Evolutionary conservation across 2,113 vertebrate genomes (phyloP).

Genomic region (Sisor rabdophorus): DNA sequence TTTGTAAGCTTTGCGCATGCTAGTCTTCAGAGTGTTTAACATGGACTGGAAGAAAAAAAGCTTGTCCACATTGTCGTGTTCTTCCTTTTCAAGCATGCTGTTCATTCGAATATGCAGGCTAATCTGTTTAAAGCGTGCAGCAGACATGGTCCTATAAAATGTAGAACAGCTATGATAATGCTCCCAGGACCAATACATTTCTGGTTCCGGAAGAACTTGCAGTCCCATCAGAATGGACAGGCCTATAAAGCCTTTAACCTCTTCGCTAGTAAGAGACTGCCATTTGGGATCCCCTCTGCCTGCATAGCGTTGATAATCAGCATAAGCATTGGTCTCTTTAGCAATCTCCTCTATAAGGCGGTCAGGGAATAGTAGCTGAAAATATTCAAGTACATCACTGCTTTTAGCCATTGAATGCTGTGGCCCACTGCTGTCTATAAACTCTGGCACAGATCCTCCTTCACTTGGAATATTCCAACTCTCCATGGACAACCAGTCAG

Average conservation of each 20-base stretch:
- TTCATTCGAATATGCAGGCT: conserved; percentile 64
- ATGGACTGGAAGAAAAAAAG: conserved; percentile 64
- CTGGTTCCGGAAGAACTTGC: conserved; percentile 59
- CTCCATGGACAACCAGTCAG: conserved; percentile 55
- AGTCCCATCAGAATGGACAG: conserved; percentile 69
- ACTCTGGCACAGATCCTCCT: conserved; percentile 42
- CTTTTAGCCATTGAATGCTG: conserved; percentile 50
- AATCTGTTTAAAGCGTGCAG: conserved; percentile 67
- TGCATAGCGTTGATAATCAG: conserved; percentile 48
- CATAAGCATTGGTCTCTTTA: conserved; percentile 66
- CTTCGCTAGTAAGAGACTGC: conserved; percentile 57
- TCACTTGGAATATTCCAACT: conserved; percentile 47
- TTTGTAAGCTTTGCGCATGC: conserved; percentile 63
- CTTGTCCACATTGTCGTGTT: conserved; percentile 42
- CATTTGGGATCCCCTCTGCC: conserved; percentile 50
- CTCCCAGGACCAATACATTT: conserved; percentile 67
- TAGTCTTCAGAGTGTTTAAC: conserved; percentile 57
- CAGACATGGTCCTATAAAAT: conserved; percentile 66
- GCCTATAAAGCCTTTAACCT: conserved; percentile 69
- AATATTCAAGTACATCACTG: conserved; percentile 70
- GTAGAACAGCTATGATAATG: conserved; percentile 62
- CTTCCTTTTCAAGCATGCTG: conserved; percentile 48
- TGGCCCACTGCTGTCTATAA: conserved; percentile 59
- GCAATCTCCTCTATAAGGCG: conserved; percentile 60
- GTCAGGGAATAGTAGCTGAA: conserved; percentile 65